phyloP scores from a whole-genome alignment of 2,113 vertebrate genomes.

The Alectura lathami region DNA sequence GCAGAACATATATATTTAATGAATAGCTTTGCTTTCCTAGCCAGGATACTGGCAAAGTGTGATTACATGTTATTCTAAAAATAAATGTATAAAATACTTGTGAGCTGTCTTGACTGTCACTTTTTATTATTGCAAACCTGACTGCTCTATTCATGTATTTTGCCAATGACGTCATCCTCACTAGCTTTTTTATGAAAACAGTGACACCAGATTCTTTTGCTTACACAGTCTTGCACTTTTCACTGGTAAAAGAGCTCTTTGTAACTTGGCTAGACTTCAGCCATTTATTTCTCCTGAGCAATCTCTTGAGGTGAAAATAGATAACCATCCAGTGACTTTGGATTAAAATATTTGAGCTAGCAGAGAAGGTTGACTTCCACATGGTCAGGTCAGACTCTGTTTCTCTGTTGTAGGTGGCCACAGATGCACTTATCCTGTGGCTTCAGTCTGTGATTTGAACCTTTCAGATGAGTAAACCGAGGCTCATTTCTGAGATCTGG shows the following conservation, averaged over 20 bases:
- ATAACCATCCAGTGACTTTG: not conserved
- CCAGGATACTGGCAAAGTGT: not conserved
- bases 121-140: slow-evolving; percentile 7
- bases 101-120: slow-evolving; percentile 28
- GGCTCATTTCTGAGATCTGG: not conserved
- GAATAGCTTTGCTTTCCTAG: not conserved
- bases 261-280: not conserved
- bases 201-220: not conserved
- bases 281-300: not conserved
- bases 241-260: not conserved
- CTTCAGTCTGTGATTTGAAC: not conserved
- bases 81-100: slow-evolving; percentile 15
- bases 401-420: not conserved
- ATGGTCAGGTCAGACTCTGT: not conserved
- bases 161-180: not conserved
- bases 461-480: not conserved
- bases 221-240: not conserved
- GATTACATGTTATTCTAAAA: not conserved
- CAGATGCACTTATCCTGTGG: not conserved
- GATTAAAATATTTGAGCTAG: not conserved
- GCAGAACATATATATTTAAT: slow-evolving; percentile 10
- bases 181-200: not conserved
- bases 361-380: not conserved
- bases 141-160: not conserved
- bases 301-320: not conserved